These are phyloP conservation scores for Tinamus guttatus DNA, from an alignment of 2,113 vertebrate species.

Conservation along the genomic window DNA sequence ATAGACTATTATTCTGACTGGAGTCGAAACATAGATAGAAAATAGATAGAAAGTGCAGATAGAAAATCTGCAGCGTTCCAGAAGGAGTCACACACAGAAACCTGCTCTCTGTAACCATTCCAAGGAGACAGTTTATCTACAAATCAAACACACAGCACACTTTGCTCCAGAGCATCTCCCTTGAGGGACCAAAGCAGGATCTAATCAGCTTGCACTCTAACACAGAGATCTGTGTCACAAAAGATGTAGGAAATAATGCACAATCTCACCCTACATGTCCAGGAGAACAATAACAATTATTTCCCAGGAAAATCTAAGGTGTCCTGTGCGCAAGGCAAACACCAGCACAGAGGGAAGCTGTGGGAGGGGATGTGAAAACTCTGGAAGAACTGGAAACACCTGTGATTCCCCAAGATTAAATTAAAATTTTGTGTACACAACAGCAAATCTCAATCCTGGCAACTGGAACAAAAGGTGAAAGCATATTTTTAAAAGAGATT, in stretches of 20 bases:
- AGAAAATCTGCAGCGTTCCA: not conserved
- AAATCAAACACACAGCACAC: constrained; percentile 1
- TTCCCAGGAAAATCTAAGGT: not conserved
- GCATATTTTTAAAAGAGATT: not conserved
- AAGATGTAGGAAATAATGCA: not conserved
- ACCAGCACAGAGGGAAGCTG: no score
- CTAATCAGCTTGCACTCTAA: constrained; percentile 25
- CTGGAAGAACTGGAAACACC: not conserved
- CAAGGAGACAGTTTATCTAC: not conserved
- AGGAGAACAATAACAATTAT: not conserved
- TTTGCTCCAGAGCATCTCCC: constrained; percentile 7
- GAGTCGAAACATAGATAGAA: not conserved
- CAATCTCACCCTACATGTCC: not conserved
- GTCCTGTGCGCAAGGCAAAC: not conserved
- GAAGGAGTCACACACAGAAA: not conserved
- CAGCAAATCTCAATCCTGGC: not conserved
- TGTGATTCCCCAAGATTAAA: not conserved
- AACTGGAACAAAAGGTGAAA: not conserved
- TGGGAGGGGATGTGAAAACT: not conserved
- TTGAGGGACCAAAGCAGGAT: not conserved
- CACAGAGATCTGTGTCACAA: constrained; percentile 3
- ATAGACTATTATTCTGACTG: not conserved
- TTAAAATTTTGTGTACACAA: not conserved
- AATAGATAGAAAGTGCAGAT: not conserved
- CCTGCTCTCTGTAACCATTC: not conserved